Evolutionary conservation across 1,140 invertebrate species (phyloP), one percentile per base, ranked within the genome.

Genomic region (Laodelphax striatellus): DNA sequence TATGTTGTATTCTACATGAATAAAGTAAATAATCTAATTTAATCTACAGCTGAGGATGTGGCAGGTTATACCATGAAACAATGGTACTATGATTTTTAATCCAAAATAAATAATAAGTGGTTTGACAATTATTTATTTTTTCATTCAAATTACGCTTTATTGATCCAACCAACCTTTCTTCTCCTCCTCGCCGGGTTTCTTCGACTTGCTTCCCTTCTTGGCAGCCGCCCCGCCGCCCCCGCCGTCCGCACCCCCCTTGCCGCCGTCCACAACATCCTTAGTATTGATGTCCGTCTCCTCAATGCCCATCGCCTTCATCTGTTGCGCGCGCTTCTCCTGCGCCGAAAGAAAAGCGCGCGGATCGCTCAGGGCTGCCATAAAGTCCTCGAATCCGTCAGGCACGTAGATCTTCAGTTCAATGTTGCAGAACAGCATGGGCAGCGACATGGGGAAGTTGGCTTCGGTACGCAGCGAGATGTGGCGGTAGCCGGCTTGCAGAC

Each of bases 341-440:
- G 88, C 87, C 4, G 89, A 90, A 67, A 93, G 81, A 73, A 94
- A 96, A 38, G 92, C 94, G 64, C 92, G 80, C 0, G 97, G 97
- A 73, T 97, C 96, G 41, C 94, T 95, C 56, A 99, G 75, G 9
- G 96, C 95, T 65, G 96, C 94, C 87, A 99, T 98, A 70, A 99
- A 90, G 73, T 96, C 94, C 83, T 95, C 93, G 72, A 98, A 90
- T 58, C 97, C 97, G 79, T 99, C 97, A 55, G 97, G 97, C 61
- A 99, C 95, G 77, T 99, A 99, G 65, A 99, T 99, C 78, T 99
- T 99, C 44, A 99, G 83, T 75, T 98, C 94, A 69, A 99, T 97
- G 73, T 97, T 94, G 74, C 96, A 98, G 76, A 99, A 99, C 55
- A 99, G 76, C 86, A 98, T 99, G 42, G 97, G 94, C 64, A 99